Percentiles rank a stretch among this genome's conserved stretches.
phyloP scores from a whole-genome alignment of 2,888 invertebrate genomes.

The Standfussiana lucernea region DNA sequence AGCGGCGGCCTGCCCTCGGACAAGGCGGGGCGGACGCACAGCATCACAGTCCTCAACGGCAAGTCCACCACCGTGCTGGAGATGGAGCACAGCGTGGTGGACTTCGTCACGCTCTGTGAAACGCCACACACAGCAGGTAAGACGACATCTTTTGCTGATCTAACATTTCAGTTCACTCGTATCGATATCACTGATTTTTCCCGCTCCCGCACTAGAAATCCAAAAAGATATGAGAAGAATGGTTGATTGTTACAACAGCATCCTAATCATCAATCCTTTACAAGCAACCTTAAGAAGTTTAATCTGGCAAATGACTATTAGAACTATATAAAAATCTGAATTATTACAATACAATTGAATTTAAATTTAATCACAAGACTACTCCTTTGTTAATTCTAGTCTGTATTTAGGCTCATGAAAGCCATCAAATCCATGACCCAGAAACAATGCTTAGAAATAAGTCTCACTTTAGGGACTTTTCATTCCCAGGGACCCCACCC shows the following conservation, averaged over 20 bases:
- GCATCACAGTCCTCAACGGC: constrained; percentile 98
- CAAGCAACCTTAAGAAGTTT: background rate
- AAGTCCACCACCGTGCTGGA: constrained; percentile 99
- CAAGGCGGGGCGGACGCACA: constrained; percentile 96
- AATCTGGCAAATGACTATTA: background rate
- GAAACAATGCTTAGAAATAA: background rate
- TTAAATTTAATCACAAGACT: no score
- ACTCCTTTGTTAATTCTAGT: no score
- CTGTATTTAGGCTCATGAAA: background rate
- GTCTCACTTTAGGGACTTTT: background rate
- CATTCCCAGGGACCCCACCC: background rate
- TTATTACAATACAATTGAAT: no score
- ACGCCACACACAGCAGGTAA: constrained; percentile 98
- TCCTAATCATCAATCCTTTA: background rate
- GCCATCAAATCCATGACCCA: background rate
- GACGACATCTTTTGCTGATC: background rate
- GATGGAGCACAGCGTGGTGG: constrained; percentile 99
- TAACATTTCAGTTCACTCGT: background rate
- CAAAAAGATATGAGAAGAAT: no score
- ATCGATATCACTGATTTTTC: background rate
- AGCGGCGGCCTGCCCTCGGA: constrained; percentile 98
- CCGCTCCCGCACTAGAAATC: background rate
- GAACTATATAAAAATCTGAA: no score
- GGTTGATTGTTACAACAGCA: background rate
- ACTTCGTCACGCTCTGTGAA: constrained; percentile 98